Percentiles rank a stretch among this genome's conserved stretches.
Evolutionary conservation across 2,888 invertebrate genomes (phyloP).

Genomic region (Acheta domesticus): DNA sequence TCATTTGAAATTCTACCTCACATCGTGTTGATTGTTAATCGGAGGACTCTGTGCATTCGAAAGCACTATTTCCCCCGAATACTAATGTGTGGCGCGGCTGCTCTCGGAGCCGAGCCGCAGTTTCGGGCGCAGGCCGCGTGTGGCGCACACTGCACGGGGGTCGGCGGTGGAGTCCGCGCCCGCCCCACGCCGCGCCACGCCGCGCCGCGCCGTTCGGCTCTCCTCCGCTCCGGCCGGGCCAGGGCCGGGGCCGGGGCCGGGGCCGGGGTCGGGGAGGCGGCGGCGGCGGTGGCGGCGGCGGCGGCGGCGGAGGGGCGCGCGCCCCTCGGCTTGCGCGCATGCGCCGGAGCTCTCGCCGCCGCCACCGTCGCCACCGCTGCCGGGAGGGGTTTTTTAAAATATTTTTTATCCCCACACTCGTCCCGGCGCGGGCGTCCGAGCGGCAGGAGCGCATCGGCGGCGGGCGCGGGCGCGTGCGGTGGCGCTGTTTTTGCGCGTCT

Average conservation of each 20-base stretch:
- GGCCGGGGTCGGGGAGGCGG: not conserved
- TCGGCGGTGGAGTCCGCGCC: not conserved
- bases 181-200: not conserved
- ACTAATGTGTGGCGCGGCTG: too few species aligned
- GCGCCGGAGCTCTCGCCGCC: not conserved
- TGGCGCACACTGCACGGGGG: not conserved
- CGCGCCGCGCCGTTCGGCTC: too few species aligned
- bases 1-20: too few species aligned
- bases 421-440: conserved; percentile 5
- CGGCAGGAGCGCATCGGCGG: not conserved
- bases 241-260: not conserved
- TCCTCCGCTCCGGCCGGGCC: too few species aligned
- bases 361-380: not conserved
- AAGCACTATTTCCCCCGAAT: too few species aligned
- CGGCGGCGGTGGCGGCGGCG: not conserved
- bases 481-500: too few species aligned
- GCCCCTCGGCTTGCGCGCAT: not conserved
- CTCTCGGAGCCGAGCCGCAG: not conserved
- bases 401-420: not conserved
- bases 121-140: not conserved
- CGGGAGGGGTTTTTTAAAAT: conserved; percentile 18
- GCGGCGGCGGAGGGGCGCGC: not conserved
- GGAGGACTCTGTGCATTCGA: too few species aligned
- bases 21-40: too few species aligned
- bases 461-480: too few species aligned